Evolutionary conservation across 2,113 vertebrate species (phyloP).

Genomic region (Rhea americana): DNA sequence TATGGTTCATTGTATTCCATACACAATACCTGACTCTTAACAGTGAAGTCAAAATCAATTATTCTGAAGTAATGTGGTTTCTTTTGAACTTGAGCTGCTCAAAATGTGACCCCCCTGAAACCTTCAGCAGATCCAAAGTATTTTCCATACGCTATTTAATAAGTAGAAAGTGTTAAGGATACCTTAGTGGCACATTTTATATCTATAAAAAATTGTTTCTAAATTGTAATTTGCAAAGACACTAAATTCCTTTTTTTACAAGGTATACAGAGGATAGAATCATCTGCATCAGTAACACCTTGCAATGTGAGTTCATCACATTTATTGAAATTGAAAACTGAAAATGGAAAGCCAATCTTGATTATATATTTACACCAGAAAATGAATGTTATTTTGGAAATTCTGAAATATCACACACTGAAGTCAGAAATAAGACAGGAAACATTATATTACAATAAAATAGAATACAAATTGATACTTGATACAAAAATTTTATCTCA

Average conservation of each 20-base stretch:
- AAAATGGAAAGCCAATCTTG: neutral
- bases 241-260: neutral
- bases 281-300: neutral
- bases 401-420: neutral
- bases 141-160: neutral
- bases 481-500: neutral
- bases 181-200: neutral
- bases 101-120: neutral
- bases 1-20: neutral
- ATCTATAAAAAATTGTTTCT: neutral
- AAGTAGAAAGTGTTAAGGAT: neutral
- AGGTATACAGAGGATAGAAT: neutral
- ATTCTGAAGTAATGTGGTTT: neutral
- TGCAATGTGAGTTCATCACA: neutral
- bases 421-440: neutral
- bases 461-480: too few species aligned
- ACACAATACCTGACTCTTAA: neutral
- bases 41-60: neutral
- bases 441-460: neutral
- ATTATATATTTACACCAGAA: neutral
- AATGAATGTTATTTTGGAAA: neutral
- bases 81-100: neutral
- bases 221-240: neutral
- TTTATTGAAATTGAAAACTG: conserved; percentile 1
- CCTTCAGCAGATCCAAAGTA: neutral